Evolutionary conservation across 2,797 vertebrate genomes (phyloP).

Genomic region (Synaphobranchus kaupii): DNA sequence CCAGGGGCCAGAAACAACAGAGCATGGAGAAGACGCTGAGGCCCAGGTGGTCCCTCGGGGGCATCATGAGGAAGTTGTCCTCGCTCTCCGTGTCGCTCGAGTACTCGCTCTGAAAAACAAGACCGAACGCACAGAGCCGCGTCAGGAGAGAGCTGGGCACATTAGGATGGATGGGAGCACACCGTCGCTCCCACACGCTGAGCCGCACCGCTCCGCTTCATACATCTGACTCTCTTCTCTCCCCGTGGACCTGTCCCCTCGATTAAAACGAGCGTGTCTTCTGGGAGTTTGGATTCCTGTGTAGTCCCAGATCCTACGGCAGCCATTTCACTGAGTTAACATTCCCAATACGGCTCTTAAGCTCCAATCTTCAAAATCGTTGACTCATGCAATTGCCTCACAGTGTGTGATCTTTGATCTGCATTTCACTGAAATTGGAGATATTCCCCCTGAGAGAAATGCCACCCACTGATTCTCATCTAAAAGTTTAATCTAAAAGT

Average conservation of each 20-base stretch:
- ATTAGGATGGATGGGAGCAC: not conserved
- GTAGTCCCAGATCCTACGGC: not conserved
- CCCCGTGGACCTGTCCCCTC: not conserved
- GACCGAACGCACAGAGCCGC: not conserved
- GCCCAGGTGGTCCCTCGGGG: slow-evolving; percentile 88
- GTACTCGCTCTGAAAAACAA: slow-evolving; percentile 81
- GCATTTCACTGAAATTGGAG: not conserved
- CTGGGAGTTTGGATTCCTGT: not conserved
- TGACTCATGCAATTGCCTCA: not conserved
- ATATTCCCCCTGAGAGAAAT: not conserved
- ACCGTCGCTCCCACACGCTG: not conserved
- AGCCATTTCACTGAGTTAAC: not conserved
- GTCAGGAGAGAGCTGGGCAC: not conserved
- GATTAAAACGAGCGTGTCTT: not conserved
- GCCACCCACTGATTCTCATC: not conserved
- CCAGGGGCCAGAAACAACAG: slow-evolving; percentile 95
- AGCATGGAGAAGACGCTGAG: slow-evolving; percentile 97
- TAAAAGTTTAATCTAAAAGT: not conserved
- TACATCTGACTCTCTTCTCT: not conserved
- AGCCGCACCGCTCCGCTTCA: not conserved
- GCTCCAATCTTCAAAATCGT: not conserved
- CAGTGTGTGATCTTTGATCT: not conserved
- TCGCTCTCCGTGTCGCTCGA: slow-evolving; percentile 92
- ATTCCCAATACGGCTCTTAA: not conserved
- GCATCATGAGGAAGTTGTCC: slow-evolving; percentile 91